These are phyloP conservation scores for Pseudopipra pipra DNA, from an alignment of 2,113 vertebrate genomes.

Conservation along the genomic window DNA sequence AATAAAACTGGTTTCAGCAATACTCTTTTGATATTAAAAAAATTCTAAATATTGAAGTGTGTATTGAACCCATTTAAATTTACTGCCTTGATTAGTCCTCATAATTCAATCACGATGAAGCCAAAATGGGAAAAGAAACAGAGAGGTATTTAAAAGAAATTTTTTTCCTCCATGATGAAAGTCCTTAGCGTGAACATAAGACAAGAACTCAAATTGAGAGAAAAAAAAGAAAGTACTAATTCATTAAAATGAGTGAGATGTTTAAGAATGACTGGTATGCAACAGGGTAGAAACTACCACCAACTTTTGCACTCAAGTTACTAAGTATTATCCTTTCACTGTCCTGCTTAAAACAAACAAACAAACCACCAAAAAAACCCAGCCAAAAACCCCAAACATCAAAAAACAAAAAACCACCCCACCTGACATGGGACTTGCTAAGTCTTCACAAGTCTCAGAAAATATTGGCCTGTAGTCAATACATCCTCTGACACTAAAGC, in stretches of 20 bases:
- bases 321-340: not conserved
- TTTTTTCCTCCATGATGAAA: not conserved
- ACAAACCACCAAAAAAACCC: not conserved
- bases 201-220: not conserved
- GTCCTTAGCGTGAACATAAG: not conserved
- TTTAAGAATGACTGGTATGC: not conserved
- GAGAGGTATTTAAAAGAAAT: not conserved
- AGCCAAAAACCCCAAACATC: no score
- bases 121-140: not conserved
- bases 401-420: not conserved
- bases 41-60: not conserved
- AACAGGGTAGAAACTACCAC: not conserved
- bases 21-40: not conserved
- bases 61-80: not conserved
- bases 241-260: not conserved
- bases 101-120: not conserved
- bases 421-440: not conserved
- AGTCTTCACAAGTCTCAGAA: not conserved
- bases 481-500: not conserved
- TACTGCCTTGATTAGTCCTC: not conserved
- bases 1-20: not conserved
- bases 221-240: not conserved
- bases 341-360: not conserved
- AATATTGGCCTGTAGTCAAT: not conserved
- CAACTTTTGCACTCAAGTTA: not conserved